phyloP scores from a whole-genome alignment of 2,113 vertebrate species.

The Aspiorhynchus laticeps region DNA sequence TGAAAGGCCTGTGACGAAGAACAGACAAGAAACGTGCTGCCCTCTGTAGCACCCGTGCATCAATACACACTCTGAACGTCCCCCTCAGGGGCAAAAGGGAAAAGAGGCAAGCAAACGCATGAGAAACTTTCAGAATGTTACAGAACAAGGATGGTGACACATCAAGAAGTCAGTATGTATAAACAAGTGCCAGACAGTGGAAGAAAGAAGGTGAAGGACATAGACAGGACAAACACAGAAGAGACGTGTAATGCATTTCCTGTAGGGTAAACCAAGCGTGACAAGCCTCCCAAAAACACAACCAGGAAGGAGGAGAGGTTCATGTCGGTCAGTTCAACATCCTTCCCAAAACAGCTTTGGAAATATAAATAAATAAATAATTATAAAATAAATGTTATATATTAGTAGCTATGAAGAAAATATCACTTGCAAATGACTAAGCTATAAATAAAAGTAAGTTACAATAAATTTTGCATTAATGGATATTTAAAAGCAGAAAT shows the following conservation, averaged over 20 bases:
- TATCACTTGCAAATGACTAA: no score
- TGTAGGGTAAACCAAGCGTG: slow-evolving; percentile 45
- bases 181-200: slow-evolving; percentile 24
- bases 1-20: slow-evolving; percentile 11
- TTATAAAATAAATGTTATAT: no score
- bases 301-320: slow-evolving; percentile 1
- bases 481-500: no score
- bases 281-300: slow-evolving; percentile 15
- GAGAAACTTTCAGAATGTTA: slow-evolving; percentile 8
- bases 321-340: not conserved
- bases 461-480: no score
- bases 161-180: not conserved
- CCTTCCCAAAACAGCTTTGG: not conserved
- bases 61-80: not conserved
- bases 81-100: not conserved
- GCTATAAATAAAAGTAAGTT: no score
- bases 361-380: no score
- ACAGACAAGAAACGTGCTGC: slow-evolving; percentile 6
- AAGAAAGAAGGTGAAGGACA: slow-evolving; percentile 38
- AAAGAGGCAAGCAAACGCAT: not conserved
- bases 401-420: no score
- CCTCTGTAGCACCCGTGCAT: not conserved
- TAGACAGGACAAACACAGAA: slow-evolving; percentile 32
- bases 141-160: slow-evolving; percentile 27
- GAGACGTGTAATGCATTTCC: slow-evolving; percentile 34